phyloP scores from a whole-genome alignment of 2,797 vertebrate genomes.

The Champsocephalus gunnari region DNA sequence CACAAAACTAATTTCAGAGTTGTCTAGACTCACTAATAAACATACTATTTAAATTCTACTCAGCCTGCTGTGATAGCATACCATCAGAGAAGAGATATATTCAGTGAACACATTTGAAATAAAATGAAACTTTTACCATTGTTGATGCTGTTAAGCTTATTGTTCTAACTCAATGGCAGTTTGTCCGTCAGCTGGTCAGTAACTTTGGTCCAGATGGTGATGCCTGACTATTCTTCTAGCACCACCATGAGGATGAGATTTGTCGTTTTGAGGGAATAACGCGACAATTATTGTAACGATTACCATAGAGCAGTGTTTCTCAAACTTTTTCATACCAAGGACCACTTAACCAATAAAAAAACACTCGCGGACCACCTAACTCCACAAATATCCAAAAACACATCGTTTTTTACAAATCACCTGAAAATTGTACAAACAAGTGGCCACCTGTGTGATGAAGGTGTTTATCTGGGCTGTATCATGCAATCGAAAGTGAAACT shows the following conservation, averaged over 20 bases:
- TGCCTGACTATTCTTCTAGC: not conserved
- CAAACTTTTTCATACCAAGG: no score
- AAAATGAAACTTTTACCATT: not conserved
- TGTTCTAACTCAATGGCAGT: not conserved
- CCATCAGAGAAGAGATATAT: not conserved
- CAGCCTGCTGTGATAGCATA: constrained; percentile 13
- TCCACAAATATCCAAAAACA: no score
- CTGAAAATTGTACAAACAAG: no score
- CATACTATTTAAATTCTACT: constrained; percentile 15
- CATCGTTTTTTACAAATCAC: no score
- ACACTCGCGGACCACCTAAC: no score
- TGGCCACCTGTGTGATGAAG: no score
- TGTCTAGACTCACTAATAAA: constrained; percentile 1
- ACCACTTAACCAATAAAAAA: no score
- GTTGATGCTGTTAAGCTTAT: not conserved
- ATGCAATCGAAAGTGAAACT: no score
- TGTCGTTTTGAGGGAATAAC: not conserved
- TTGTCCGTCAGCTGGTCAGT: not conserved
- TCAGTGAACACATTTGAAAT: constrained; percentile 5
- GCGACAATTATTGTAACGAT: no score
- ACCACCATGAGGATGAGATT: not conserved
- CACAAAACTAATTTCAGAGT: constrained; percentile 23
- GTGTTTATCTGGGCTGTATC: no score
- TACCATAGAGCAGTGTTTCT: not conserved
- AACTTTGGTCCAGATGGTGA: no score